A percentile compares a stretch with the other conserved stretches of the same genome.
Evolutionary conservation across 1,140 invertebrate species (phyloP).

Genomic region (Zaprionus kolodkinae): DNA sequence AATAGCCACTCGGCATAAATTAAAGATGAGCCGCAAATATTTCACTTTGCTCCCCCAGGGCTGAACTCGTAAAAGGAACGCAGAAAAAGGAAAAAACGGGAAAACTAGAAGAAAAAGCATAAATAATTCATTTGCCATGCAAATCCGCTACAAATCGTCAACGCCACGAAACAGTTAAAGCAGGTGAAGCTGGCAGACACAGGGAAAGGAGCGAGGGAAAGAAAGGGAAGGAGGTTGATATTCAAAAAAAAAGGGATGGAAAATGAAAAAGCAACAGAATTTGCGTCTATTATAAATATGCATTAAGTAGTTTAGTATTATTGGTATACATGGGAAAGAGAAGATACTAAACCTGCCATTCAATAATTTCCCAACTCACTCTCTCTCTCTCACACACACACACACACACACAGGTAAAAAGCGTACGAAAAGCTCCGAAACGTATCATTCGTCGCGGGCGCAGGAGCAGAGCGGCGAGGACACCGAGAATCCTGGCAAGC

Average conservation of each 20-base stretch:
- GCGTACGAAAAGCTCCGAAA: slow-evolving; percentile 81
- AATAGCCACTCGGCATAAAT: slow-evolving; percentile 83
- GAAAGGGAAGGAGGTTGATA: not conserved
- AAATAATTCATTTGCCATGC: slow-evolving; percentile 82
- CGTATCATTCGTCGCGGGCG: slow-evolving; percentile 76
- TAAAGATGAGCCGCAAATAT: slow-evolving; percentile 75
- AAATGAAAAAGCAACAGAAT: slow-evolving; percentile 65
- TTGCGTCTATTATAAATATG: slow-evolving; percentile 69
- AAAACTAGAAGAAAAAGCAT: slow-evolving; percentile 53
- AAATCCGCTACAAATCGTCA: slow-evolving; percentile 81
- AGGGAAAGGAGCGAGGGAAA: not conserved
- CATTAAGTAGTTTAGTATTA: slow-evolving; percentile 47
- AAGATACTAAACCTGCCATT: slow-evolving; percentile 53
- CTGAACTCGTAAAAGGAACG: slow-evolving; percentile 27
- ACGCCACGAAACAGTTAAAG: slow-evolving; percentile 51
- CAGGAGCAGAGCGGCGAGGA: slow-evolving; percentile 78
- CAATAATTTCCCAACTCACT: slow-evolving; percentile 52
- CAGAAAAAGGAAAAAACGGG: slow-evolving; percentile 41
- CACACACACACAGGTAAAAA: slow-evolving; percentile 69
- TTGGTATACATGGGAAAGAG: slow-evolving; percentile 37
- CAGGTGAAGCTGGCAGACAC: slow-evolving; percentile 40
- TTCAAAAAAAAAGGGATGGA: slow-evolving; percentile 43
- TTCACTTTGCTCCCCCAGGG: slow-evolving; percentile 54
- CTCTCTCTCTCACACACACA: not conserved
- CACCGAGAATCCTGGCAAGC: slow-evolving; percentile 79